Evolutionary conservation across 2,113 vertebrate genomes (phyloP).

Genomic region (Manacus vitellinus): DNA sequence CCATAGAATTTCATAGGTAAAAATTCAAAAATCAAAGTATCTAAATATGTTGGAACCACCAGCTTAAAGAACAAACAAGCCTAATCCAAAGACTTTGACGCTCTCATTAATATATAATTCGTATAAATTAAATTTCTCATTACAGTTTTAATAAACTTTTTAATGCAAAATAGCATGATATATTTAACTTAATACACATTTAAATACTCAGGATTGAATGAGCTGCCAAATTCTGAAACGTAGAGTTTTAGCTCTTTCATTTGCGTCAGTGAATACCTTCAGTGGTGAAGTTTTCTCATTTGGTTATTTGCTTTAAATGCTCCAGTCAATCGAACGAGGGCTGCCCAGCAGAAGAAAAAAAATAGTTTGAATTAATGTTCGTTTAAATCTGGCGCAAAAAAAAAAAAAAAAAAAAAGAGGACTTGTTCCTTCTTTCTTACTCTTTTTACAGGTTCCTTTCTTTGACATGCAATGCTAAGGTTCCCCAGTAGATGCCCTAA

Average conservation of each 20-base stretch:
- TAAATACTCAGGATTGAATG: not conserved
- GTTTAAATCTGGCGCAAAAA: not conserved
- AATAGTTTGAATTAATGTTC: not conserved
- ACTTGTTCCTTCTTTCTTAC: not conserved
- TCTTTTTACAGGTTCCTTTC: not conserved
- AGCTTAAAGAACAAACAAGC: not conserved
- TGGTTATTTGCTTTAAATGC: not conserved
- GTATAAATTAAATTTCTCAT: not conserved
- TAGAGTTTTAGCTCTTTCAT: not conserved
- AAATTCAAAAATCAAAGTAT: not conserved
- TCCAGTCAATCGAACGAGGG: not conserved
- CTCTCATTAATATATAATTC: not conserved
- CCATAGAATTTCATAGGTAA: not conserved
- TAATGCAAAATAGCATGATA: not conserved
- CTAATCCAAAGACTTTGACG: not conserved
- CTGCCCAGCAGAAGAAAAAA: not conserved
- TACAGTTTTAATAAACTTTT: not conserved
- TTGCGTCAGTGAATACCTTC: not conserved
- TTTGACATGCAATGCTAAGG: conserved; percentile 55
- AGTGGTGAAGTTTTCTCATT: not conserved
- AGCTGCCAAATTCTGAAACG: not conserved
- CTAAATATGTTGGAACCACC: not conserved
- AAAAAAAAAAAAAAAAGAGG: not conserved
- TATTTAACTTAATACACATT: not conserved
- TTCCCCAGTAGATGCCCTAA: conserved; percentile 74